Conservation (phyloP, 2,113 vertebrate genomes). For the Campylomormyrus tamandua region DNA sequence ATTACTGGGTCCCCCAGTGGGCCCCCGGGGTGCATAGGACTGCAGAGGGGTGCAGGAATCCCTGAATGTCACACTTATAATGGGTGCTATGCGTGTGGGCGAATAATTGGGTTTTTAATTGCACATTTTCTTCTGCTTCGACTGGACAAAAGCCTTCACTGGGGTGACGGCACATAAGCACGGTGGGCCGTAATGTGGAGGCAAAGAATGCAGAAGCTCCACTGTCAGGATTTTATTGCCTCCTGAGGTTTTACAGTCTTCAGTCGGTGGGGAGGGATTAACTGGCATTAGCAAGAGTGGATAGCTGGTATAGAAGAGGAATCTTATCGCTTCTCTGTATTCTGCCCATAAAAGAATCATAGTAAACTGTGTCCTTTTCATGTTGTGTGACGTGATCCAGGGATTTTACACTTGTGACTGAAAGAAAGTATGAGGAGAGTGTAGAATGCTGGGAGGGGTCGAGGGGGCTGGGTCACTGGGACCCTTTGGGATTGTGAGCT, state of each 20-base stretch:
- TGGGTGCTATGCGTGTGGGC: constrained; percentile 12
- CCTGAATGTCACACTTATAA: not conserved
- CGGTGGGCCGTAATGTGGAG: not conserved
- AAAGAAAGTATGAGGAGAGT: not conserved
- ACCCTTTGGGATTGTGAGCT: not conserved
- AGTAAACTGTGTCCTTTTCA: not conserved
- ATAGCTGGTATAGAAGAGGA: not conserved
- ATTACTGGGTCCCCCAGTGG: not conserved
- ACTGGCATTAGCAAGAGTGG: not conserved
- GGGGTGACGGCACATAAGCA: not conserved
- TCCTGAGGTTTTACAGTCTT: not conserved
- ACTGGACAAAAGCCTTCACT: not conserved
- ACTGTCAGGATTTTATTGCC: constrained; percentile 10
- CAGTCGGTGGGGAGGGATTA: not conserved
- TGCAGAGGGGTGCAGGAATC: not conserved
- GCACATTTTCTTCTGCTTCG: not conserved
- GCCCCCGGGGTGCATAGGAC: not conserved
- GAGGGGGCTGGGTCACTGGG: not conserved
- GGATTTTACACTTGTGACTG: not conserved
- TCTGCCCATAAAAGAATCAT: not conserved
- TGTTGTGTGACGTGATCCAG: not conserved
- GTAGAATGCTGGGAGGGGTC: not conserved
- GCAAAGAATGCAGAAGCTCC: not conserved
- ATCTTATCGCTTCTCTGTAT: not conserved
- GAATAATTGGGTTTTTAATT: constrained; percentile 13